A percentile compares a stretch with the other conserved stretches of the same genome.
These are phyloP conservation scores for Cerceris rybyensis DNA, from an alignment of 2,888 invertebrate genomes.

Conservation along the genomic window DNA sequence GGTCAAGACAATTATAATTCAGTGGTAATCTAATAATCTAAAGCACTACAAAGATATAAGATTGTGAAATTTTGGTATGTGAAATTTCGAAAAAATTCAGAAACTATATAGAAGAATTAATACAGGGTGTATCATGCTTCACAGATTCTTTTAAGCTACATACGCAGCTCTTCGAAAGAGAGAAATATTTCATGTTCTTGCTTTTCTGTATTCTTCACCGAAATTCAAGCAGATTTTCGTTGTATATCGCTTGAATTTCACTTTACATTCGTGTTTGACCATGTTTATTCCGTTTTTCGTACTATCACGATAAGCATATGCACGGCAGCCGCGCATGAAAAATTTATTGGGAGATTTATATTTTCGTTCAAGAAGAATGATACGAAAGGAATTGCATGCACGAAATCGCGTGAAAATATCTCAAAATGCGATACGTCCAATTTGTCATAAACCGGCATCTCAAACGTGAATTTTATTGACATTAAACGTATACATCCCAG, in stretches of 20 bases:
- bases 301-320: constrained; percentile 19
- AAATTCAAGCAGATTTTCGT: constrained; percentile 24
- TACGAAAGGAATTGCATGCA: not conserved
- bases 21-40: too few species aligned
- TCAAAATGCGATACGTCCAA: not conserved
- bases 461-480: not conserved
- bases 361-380: not conserved
- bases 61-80: too few species aligned
- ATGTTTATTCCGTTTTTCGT: constrained; percentile 3
- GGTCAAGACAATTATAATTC: too few species aligned
- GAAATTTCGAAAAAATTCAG: too few species aligned
- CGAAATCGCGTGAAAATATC: not conserved
- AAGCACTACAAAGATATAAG: too few species aligned
- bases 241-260: constrained; percentile 29
- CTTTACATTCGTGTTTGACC: constrained; percentile 12
- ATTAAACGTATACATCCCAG: not conserved
- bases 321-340: constrained; percentile 15
- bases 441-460: not conserved
- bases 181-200: constrained; percentile 9
- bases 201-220: constrained; percentile 12
- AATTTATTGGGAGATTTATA: constrained; percentile 22
- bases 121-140: constrained; percentile 34
- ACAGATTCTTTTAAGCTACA: constrained; percentile 18
- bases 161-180: not conserved
- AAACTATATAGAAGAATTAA: constrained; percentile 5